A percentile compares a stretch with the other conserved stretches of the same genome.
phyloP scores from a whole-genome alignment of 37 sponge, comb jelly and placozoan species.

The Aplysina aerophoba region DNA sequence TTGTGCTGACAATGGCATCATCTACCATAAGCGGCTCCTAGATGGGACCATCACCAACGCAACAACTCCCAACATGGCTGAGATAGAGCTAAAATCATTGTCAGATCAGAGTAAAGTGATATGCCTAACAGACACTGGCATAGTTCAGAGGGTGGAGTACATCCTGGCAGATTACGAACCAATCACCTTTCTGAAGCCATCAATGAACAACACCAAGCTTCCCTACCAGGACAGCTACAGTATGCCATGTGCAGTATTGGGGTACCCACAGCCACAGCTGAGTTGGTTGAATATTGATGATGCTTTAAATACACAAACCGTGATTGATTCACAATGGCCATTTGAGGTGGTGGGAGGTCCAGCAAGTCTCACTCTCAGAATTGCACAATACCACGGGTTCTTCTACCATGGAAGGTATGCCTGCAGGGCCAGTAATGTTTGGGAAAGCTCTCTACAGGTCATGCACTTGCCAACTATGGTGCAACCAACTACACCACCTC shows the following conservation, averaged over 20 bases:
- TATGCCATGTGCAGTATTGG: neutral
- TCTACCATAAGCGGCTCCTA: too few relatives aligned
- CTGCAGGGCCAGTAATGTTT: constrained; percentile 7
- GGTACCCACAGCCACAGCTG: neutral
- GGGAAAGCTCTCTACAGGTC: neutral
- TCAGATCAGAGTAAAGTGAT: constrained; percentile 8
- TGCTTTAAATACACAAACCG: too few relatives aligned
- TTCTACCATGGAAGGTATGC: neutral
- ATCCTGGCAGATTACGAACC: constrained; percentile 12
- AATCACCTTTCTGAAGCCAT: neutral
- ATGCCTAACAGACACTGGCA: neutral
- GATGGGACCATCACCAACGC: too few relatives aligned
- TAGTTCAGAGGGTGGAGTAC: neutral
- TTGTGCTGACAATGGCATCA: too few relatives aligned
- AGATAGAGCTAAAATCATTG: neutral
- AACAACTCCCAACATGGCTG: too few relatives aligned
- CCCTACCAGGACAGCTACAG: neutral
- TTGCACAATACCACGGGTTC: neutral
- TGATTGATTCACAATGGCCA: neutral
- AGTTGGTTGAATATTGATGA: neutral
- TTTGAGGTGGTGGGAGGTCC: neutral
- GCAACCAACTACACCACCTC: neutral
- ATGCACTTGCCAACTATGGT: neutral
- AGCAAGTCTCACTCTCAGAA: neutral
- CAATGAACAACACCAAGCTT: neutral